Evolutionary conservation across 2,797 vertebrate genomes (phyloP).

Genomic region (Amblyraja radiata): DNA sequence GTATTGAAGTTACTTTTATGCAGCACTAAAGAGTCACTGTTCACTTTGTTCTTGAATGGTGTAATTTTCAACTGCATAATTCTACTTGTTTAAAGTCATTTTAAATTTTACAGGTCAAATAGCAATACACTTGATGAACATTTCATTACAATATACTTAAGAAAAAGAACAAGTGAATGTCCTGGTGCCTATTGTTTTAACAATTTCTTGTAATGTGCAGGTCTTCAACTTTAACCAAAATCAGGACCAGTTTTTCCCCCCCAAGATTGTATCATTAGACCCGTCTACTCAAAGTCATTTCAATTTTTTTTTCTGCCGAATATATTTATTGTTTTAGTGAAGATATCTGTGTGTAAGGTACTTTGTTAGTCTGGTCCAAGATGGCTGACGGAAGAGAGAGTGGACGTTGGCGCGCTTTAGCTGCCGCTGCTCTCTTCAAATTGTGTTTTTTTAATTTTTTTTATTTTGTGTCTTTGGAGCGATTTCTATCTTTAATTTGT

Average conservation of each 20-base stretch:
- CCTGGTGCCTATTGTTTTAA: neutral
- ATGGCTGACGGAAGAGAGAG: no score
- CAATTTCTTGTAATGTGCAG: neutral
- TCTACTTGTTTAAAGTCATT: neutral
- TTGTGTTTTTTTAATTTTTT: no score
- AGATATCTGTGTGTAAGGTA: no score
- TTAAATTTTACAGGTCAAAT: neutral
- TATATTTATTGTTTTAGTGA: neutral
- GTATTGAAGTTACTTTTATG: neutral
- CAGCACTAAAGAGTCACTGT: no score
- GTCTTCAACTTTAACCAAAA: neutral
- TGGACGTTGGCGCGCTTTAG: no score
- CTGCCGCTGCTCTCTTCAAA: no score
- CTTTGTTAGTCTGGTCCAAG: no score
- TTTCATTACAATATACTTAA: no score
- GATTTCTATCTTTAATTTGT: no score
- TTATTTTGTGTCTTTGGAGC: no score
- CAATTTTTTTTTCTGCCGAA: neutral
- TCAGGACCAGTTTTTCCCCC: neutral
- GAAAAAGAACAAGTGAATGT: neutral
- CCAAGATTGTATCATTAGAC: neutral
- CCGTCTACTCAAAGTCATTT: neutral
- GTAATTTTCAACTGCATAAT: neutral
- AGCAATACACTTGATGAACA: no score
- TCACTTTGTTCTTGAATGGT: neutral